Evolutionary conservation across 2,113 vertebrate species (phyloP), one percentile per base, ranked within the genome.

Genomic region (Ictalurus punctatus): DNA sequence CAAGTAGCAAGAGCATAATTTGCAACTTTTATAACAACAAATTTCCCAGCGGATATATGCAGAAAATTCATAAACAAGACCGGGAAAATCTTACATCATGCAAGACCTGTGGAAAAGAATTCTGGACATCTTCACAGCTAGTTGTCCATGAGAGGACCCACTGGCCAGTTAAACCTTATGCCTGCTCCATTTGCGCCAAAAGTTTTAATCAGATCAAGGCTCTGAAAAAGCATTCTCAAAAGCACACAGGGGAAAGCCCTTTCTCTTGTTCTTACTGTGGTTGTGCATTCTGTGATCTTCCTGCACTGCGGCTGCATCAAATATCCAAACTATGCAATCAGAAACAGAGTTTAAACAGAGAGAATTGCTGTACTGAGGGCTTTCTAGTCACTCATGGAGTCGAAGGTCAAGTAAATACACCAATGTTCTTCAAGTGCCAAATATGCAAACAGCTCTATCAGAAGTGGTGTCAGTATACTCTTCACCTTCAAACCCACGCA

Each of bases 401-500:
- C 10, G 87, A 91, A 16, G 54, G 89, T 30, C 83, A 85, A 65
- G 65, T 88, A 16, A 88, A 94, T 59, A 94, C 92, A 91, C 88
- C 95, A 1, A 91, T 93, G 69, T 84, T 88, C 65, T 92, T 91
- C 76, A 90, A 90, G 81, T 96, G 95, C 67, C 93, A 93, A 10
- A 91, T 95, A 65, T 96, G 96, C 65, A 92, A 93, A 12, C 94
- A 94, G 13, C 92, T 94, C 83, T 95, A 94, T 89, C 94, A 92
- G 76, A 92, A 91, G 9, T 94, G 95, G 71, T 95, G 95, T 2
- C 94, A 95, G 89, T 93, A 95, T 12, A 94, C 93, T 6, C 94
- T 95, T 4, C 96, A 96, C 63, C 91, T 95, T 86, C 91, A 93
- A 73, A 96, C 95, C 19, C 96, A 97, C 85, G 94, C 92, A 0